Evolutionary conservation across 2,797 vertebrate genomes (phyloP), one percentile per base, ranked within the genome.

Genomic region (Cheirogaleus major): DNA sequence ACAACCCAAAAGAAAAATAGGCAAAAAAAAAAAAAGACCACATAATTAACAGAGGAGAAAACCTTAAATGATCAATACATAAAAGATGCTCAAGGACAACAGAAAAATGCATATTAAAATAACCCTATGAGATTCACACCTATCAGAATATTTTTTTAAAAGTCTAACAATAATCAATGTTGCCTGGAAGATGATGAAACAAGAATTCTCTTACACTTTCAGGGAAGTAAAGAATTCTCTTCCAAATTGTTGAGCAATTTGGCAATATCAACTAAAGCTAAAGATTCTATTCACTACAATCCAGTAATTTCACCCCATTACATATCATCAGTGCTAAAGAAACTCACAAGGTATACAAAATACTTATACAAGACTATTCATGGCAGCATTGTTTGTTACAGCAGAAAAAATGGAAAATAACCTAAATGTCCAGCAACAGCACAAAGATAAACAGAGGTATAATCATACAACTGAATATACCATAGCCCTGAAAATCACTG

Each of bases 401-500:
- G 20, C 1, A 25, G 11, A 12, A 79, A 70, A 93, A 87, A 59
- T 12, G 4, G 27, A 94, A 96, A 94, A 94, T 43, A 95, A 94
- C 23, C 70, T 55, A 89, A 82, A 81, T 43, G 4, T 61, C 32
- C 50, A 73, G 70, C 61, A 93, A 88, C 3, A 57, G 32, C 59
- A 81, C 23, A 72, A 87, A 85, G 45, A 91, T 57, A 88, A 76
- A 70, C 8, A 63, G 9, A 41, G 63, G 35, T 80, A 90, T 45
- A 94, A 85, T 78, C 38, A 88, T n/a, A 91, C 55, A 93, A 85
- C 4, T 79, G 32, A 95, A 84, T 82, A 86, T 59, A 90, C 73
- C 7, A 59, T 2, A 89, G 23, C 7, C 32, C 18, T 73, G 50
- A 92, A 83, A 78, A 52, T 82, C 52, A 93, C 61, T 91, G 27